Evolutionary conservation across 2,797 vertebrate genomes (phyloP).

Genomic region (Channa striata): DNA sequence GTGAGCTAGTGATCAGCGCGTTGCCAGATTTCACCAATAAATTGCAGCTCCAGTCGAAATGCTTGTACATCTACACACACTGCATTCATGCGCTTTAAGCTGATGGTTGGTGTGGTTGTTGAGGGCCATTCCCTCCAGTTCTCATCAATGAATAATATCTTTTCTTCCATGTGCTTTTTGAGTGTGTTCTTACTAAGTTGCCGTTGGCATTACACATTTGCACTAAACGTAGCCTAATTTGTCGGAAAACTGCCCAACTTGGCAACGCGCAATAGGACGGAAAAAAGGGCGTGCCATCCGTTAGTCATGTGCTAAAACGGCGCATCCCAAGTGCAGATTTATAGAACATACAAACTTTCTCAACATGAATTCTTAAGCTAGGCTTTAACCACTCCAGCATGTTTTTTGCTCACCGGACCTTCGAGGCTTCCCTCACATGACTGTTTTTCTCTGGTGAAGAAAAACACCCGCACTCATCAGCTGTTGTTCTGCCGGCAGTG

Average conservation of each 20-base stretch:
- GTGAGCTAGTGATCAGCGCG: too few species aligned
- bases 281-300: rapidly evolving
- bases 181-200: too few species aligned
- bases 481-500: conserved; percentile 13
- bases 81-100: too few species aligned
- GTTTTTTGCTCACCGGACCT: neutral
- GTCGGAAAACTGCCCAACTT: neutral
- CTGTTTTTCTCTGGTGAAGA: neutral
- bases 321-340: neutral
- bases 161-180: too few species aligned
- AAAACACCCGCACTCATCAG: neutral
- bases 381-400: rapidly evolving
- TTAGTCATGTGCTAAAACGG: neutral
- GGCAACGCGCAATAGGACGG: neutral
- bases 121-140: neutral
- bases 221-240: neutral
- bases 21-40: neutral
- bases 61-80: too few species aligned
- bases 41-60: too few species aligned
- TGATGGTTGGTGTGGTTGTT: neutral
- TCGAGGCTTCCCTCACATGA: conserved; percentile 20
- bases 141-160: neutral
- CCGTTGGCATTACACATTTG: neutral
- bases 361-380: rapidly evolving
- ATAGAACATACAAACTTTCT: rapidly evolving